Percentiles rank a stretch among this genome's conserved stretches.
Evolutionary conservation across 2,113 vertebrate genomes (phyloP).

Genomic region (Aphyosemion australe): DNA sequence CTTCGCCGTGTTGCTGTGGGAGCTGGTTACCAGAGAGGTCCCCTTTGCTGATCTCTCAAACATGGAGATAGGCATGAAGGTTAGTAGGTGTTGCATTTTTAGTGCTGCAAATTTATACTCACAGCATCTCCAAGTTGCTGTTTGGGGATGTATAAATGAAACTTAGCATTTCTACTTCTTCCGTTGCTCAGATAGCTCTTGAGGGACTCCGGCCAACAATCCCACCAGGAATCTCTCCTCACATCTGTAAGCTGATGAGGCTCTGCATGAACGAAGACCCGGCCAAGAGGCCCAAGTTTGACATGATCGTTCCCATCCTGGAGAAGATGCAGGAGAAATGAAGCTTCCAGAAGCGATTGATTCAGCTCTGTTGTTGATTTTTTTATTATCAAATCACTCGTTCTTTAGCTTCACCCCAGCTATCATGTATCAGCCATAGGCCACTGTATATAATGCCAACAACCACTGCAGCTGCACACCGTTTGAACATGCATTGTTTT

Average conservation of each 20-base stretch:
- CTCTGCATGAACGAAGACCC: constrained; percentile 99
- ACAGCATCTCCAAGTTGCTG: neutral
- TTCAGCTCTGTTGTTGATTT: constrained; percentile 2
- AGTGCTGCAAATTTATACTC: neutral
- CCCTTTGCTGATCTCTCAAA: constrained; percentile 97
- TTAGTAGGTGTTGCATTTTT: constrained; percentile 26
- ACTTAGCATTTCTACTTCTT: neutral
- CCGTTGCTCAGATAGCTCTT: constrained; percentile 84
- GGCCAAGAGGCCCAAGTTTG: constrained; percentile 96
- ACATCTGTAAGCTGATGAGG: constrained; percentile 98
- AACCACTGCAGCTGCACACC: constrained; percentile 53
- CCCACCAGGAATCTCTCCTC: constrained; percentile 94
- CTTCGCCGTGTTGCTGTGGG: constrained; percentile 95
- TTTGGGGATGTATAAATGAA: neutral
- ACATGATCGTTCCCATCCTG: constrained; percentile 98
- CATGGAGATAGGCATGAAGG: constrained; percentile 99
- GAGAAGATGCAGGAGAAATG: constrained; percentile 99
- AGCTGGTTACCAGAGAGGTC: constrained; percentile 95
- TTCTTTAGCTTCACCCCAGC: constrained; percentile 39
- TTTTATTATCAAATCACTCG: constrained; percentile 48
- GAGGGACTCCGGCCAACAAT: constrained; percentile 96
- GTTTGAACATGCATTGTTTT: constrained; percentile 37
- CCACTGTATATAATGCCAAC: constrained; percentile 68
- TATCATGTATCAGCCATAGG: constrained; percentile 50
- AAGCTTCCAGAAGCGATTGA: constrained; percentile 5